A percentile compares a stretch with the other conserved stretches of the same genome.
Evolutionary conservation across 2,113 vertebrate genomes (phyloP).

Genomic region (Spermophilus dauricus): DNA sequence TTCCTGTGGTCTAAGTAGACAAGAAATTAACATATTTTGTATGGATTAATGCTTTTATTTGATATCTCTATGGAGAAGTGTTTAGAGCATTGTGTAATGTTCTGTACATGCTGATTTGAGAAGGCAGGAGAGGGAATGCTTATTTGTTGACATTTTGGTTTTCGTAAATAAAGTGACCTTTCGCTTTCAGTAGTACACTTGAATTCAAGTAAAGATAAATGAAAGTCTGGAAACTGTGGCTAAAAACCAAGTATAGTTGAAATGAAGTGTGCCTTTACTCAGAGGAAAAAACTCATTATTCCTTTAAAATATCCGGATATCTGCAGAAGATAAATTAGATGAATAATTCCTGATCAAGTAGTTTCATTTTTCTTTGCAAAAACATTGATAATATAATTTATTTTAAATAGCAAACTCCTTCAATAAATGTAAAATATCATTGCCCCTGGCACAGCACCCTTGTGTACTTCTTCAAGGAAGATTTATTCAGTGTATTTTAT

Average conservation of each 20-base stretch:
- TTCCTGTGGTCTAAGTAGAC: slow-evolving; percentile 37
- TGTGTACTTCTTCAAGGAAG: not conserved
- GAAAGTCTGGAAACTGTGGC: slow-evolving; percentile 52
- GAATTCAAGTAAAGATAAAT: slow-evolving; percentile 76
- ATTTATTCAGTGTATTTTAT: not conserved
- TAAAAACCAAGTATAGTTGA: slow-evolving; percentile 59
- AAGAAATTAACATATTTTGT: slow-evolving; percentile 74
- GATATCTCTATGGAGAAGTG: slow-evolving; percentile 64
- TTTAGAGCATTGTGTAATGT: slow-evolving; percentile 25
- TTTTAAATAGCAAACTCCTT: not conserved
- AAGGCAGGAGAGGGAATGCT: slow-evolving; percentile 51
- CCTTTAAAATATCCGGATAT: slow-evolving; percentile 39
- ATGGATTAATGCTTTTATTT: slow-evolving; percentile 69
- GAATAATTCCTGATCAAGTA: slow-evolving; percentile 24
- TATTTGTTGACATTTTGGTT: slow-evolving; percentile 81
- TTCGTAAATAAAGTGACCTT: slow-evolving; percentile 83
- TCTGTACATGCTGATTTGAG: slow-evolving; percentile 59
- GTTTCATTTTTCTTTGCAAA: slow-evolving; percentile 43
- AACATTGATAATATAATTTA: not conserved
- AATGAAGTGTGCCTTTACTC: slow-evolving; percentile 30
- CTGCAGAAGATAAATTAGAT: not conserved
- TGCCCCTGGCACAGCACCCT: fast-evolving
- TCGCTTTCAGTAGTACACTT: slow-evolving; percentile 64
- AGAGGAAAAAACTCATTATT: slow-evolving; percentile 37
- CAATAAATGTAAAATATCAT: not conserved